Evolutionary conservation across 2,888 invertebrate genomes (phyloP), one percentile per base, ranked within the genome.

Genomic region (Melanotus villosus): DNA sequence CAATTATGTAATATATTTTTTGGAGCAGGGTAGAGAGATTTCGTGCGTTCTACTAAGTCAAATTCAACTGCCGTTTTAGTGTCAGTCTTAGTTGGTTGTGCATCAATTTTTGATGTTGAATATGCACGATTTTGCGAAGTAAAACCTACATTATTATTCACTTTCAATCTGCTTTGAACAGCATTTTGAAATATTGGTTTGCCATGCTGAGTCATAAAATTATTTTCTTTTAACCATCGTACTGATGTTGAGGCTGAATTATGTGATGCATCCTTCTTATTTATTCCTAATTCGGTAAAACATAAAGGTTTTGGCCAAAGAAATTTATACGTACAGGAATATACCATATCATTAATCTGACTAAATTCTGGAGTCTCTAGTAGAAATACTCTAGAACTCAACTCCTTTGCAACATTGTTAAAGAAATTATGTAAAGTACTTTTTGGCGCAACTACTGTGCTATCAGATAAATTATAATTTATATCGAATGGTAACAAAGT

Each of bases 221-320:
- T 83, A 34, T 84, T 84, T 2, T 76, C 75, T 65, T 86, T 84
- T 0, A 91, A 79, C 87, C 88, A 90, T 18, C 85, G 82, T 0
- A 91, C 78, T 0, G 87, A 88, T 79, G 86, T 86, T 0, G 81
- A 77, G 0, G 90, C 87, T n/a, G 88, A 88, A 72, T 85, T 84
- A 45, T 85, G 84, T 0, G 86, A 85, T 0, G 90, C 88, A 34
- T 82, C 81, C 0, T 84, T 82, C 83, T 90, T 91, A 43, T 86
- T 87, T 73, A 81, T 73, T 9, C 85, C 87, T 71, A 80, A 80
- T 82, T 85, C 82, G 75, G 86, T 84, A 83, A 91, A 89, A 70
- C 85, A 86, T 7, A 81, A 82, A 62, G 86, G 82, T 74, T 86
- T 85, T 0, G 91, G 91, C 90, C 90, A 91, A 7, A 30, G 1